Evolutionary conservation across 2,888 invertebrate genomes (phyloP).

Genomic region (Nomada lathburiana): DNA sequence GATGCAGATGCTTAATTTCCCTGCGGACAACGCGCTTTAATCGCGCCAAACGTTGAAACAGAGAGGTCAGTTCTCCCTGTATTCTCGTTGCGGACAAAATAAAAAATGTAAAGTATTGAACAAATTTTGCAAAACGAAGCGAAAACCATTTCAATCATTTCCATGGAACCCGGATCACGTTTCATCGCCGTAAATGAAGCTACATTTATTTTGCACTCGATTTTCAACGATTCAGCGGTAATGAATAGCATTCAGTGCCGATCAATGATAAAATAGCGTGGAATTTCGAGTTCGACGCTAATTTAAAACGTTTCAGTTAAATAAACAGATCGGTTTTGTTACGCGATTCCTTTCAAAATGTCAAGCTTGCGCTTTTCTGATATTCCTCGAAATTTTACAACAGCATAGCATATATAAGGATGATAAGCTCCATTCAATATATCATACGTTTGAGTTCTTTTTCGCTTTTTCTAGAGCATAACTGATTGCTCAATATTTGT

Average conservation of each 20-base stretch:
- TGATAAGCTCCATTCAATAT: neutral
- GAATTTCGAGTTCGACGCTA: neutral
- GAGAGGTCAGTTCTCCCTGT: slow-evolving; percentile 1
- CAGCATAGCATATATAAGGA: neutral
- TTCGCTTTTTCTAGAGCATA: neutral
- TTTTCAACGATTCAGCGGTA: slow-evolving; percentile 16
- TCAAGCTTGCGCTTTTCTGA: neutral
- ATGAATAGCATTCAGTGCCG: slow-evolving; percentile 17
- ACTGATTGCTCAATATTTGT: too few species aligned
- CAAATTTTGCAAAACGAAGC: neutral
- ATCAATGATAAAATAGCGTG: slow-evolving; percentile 13
- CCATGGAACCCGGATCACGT: slow-evolving; percentile 7
- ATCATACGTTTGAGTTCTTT: neutral
- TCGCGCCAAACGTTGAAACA: slow-evolving; percentile 48
- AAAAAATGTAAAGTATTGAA: slow-evolving; percentile 9
- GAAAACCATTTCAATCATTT: neutral
- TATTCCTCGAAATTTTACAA: neutral
- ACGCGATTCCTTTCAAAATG: slow-evolving; percentile 4
- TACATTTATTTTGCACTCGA: slow-evolving; percentile 15
- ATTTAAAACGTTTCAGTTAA: slow-evolving; percentile 27
- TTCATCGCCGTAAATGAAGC: neutral
- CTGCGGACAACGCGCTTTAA: slow-evolving; percentile 51
- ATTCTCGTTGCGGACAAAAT: neutral
- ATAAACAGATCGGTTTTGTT: slow-evolving; percentile 11
- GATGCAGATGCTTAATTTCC: slow-evolving; percentile 49